Percentiles rank a stretch among this genome's conserved stretches.
phyloP scores from a whole-genome alignment of 2,888 invertebrate genomes.

The Drosophila siamana region DNA sequence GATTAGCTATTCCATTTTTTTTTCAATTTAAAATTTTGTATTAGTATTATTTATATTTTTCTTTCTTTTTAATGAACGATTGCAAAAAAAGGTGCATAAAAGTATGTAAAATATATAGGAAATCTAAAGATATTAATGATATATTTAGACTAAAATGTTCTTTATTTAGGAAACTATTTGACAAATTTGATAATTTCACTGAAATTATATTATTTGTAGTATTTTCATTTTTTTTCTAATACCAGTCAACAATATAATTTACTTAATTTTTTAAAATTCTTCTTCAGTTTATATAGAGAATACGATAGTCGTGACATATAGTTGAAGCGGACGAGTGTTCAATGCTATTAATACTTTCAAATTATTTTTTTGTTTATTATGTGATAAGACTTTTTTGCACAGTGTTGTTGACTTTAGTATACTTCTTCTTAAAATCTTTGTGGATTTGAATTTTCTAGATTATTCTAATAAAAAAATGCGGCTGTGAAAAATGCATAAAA shows the following conservation, averaged over 20 bases:
- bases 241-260: not conserved
- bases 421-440: constrained; percentile 7
- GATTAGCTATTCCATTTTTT: no score
- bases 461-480: not conserved
- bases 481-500: constrained; percentile 11
- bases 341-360: constrained; percentile 4
- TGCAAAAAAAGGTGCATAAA: no score
- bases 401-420: constrained; percentile 16
- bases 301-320: not conserved
- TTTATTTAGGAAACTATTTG: not conserved
- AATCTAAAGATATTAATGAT: not conserved
- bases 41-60: no score
- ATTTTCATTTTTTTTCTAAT: no score
- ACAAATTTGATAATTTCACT: no score
- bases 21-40: no score
- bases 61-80: no score
- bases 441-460: constrained; percentile 5
- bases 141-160: not conserved
- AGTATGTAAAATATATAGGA: not conserved
- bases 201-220: no score
- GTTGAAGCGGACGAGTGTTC: not conserved
- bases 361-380: constrained; percentile 6
- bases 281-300: not conserved
- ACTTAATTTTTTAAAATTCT: not conserved
- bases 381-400: constrained; percentile 26